Percentiles rank a stretch among this genome's conserved stretches.
Conservation (phyloP, 2,797 vertebrate species). For the Parauchenoglanis ngamensis region DNA sequence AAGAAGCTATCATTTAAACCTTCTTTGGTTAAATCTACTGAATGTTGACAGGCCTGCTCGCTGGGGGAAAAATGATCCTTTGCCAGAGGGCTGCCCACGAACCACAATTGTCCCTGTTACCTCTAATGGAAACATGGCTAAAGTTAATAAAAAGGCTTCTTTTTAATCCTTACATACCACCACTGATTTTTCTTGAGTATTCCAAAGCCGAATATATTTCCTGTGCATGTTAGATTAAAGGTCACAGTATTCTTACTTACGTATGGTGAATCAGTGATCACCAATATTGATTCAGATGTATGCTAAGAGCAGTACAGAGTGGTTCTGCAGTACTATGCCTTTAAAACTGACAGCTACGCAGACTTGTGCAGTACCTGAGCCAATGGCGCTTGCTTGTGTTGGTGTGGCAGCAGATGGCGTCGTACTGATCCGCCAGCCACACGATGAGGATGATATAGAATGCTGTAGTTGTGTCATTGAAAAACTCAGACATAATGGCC, state of each 20-base stretch:
- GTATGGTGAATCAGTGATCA: background rate
- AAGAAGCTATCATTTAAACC: background rate
- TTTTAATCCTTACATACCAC: background rate
- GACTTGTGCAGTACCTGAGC: constrained; percentile 79
- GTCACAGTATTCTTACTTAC: background rate
- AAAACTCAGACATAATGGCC: constrained; percentile 98
- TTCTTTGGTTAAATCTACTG: background rate
- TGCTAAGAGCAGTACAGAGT: background rate
- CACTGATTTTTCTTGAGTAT: background rate
- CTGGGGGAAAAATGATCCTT: background rate
- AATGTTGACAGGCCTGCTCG: background rate
- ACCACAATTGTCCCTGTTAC: background rate
- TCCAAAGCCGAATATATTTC: background rate
- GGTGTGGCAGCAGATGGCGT: constrained; percentile 97
- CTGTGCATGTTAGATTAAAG: background rate
- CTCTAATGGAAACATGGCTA: background rate
- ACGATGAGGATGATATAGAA: constrained; percentile 99
- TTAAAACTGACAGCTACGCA: background rate
- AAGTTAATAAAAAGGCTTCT: background rate
- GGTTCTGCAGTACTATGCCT: background rate
- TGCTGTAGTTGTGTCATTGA: constrained; percentile 95
- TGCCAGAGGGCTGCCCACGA: background rate
- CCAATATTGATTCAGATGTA: background rate
- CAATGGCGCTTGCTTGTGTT: constrained; percentile 97
- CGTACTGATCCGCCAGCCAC: constrained; percentile 96